These are phyloP conservation scores for Sesamia inferens DNA, from an alignment of 2,888 invertebrate species.

Conservation along the genomic window DNA sequence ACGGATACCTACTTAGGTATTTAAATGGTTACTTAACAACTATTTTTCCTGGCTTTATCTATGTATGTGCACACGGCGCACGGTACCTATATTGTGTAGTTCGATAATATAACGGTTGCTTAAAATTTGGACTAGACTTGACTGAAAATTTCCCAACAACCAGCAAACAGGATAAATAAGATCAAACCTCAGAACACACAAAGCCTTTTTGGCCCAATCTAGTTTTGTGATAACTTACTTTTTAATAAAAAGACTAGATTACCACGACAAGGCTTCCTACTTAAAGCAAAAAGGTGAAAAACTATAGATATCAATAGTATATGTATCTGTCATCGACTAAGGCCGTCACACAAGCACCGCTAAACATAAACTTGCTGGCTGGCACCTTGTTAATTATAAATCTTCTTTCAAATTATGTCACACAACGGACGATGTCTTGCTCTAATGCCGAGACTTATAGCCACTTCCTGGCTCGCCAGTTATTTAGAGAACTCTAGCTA, in stretches of 20 bases:
- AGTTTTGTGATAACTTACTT: too few relatives aligned
- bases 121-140: background rate
- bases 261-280: too few relatives aligned
- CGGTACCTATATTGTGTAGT: too few relatives aligned
- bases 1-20: background rate
- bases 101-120: background rate
- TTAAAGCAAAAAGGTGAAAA: background rate
- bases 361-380: slow-evolving; percentile 35
- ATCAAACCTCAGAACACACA: background rate
- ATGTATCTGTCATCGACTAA: slow-evolving; percentile 5
- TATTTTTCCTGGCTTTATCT: background rate
- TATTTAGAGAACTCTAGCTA: slow-evolving; percentile 57
- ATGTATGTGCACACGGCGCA: background rate
- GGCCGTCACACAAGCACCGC: slow-evolving; percentile 10
- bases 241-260: background rate
- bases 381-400: slow-evolving; percentile 50
- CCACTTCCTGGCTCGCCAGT: slow-evolving; percentile 51
- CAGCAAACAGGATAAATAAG: background rate
- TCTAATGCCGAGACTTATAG: slow-evolving; percentile 51
- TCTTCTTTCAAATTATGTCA: slow-evolving; percentile 48
- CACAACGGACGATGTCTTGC: slow-evolving; percentile 23
- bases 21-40: background rate
- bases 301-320: background rate
- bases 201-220: too few relatives aligned
- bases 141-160: background rate